Base-by-base conservation (phyloP, 2,888 invertebrate species). In the Agriopis aurantiaria region DNA sequence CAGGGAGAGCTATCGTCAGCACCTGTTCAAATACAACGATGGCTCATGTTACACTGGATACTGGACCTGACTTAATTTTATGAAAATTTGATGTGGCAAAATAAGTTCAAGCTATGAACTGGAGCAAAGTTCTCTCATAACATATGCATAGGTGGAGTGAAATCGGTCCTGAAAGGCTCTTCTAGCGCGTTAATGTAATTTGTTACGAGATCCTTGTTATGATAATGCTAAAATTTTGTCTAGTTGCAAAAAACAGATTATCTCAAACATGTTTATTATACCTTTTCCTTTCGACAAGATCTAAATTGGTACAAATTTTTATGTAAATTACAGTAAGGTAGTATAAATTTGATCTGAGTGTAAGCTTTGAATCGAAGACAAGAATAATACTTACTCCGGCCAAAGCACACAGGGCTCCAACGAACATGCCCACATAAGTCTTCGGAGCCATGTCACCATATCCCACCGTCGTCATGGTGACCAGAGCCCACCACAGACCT, bases 391-490 rank as follows among this genome's bases (percentile, higher is more conserved):
- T 94, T 89, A 99, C 99, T 93, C 99, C 99, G 85, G 99, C 98
- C 79, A 99, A 96, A 75, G 99, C 99, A 93, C 99, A 99, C 60
- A 99, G 96, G 14, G 99, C 99, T 79, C 99, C 99, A 78, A 99
- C 99, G 89, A 99, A 98, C 99, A 99, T 99, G 78, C 99, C 99
- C 76, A 98, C 97, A 90, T 99, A 99, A 55, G 99, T 99, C 92
- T 99, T 99, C 73, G 99, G 99, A 80, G 97, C 98, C 99, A 99
- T 99, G 92, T 99, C 99, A 70, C 99, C 99, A 90, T 99, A 99
- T 56, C 99, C 99, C 70, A 99, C 99, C 0, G 98, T 99, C 80
- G 99, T 99, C 99, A 99, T 99, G 79, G 99, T 99, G 78, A 99
- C 99, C 92, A 99, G 96, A 57, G 99, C 99, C 99, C 99, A 99